Conservation (phyloP, 2,888 invertebrate genomes). For the Galeruca laticollis region DNA sequence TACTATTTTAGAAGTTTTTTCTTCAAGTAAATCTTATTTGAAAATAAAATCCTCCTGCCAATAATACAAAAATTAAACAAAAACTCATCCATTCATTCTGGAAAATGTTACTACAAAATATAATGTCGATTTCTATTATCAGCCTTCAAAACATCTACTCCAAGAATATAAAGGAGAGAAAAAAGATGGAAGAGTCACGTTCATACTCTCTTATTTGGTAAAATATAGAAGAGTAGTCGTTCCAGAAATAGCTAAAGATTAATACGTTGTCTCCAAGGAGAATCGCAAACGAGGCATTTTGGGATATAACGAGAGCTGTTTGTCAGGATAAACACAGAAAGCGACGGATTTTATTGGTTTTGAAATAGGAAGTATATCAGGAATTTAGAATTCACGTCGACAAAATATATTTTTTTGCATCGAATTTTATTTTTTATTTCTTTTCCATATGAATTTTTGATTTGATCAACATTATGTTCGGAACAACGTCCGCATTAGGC, state of each 20-base stretch:
- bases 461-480: background rate
- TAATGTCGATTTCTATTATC: background rate
- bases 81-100: background rate
- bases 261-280: constrained; percentile 39
- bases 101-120: background rate
- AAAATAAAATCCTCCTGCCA: no score
- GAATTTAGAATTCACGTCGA: constrained; percentile 6
- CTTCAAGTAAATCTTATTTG: no score
- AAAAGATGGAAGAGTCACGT: constrained; percentile 62
- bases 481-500: background rate
- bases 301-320: constrained; percentile 37
- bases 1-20: no score
- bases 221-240: constrained; percentile 52
- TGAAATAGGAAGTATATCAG: constrained; percentile 25
- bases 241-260: constrained; percentile 36
- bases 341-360: constrained; percentile 28
- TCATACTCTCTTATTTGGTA: constrained; percentile 52
- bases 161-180: background rate
- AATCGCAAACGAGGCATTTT: constrained; percentile 38
- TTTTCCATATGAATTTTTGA: background rate
- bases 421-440: constrained; percentile 5
- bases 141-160: background rate
- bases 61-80: no score
- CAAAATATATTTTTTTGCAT: constrained; percentile 9
- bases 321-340: constrained; percentile 40